Conservation (phyloP, 2,797 vertebrate species). For the Falco berigora region DNA sequence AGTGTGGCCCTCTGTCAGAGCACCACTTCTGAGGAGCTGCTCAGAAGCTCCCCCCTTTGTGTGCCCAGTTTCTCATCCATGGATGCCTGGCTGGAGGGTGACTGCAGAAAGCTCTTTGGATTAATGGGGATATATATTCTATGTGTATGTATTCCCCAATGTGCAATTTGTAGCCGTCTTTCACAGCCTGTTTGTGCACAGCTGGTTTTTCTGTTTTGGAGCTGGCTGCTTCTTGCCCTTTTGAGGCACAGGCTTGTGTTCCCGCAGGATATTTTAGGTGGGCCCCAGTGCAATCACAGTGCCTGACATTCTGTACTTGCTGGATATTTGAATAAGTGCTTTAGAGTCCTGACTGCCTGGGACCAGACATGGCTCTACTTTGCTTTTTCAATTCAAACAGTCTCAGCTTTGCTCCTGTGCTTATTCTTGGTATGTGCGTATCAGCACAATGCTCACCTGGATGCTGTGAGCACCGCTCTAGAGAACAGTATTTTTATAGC, state of each 20-base stretch:
- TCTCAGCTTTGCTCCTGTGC: neutral
- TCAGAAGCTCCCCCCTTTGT: neutral
- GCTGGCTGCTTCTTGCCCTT: neutral
- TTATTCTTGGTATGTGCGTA: fast-evolving
- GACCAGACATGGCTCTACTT: neutral
- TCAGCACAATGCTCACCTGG: neutral
- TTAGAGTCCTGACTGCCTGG: neutral
- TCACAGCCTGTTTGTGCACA: neutral
- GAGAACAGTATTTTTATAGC: neutral
- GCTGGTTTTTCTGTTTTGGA: neutral
- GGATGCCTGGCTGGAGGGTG: neutral
- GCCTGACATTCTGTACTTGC: neutral
- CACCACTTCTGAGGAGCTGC: neutral
- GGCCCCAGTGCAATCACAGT: neutral
- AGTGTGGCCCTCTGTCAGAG: neutral
- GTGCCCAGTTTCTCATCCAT: neutral
- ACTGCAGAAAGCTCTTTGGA: neutral
- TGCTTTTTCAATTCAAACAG: neutral
- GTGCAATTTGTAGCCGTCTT: neutral
- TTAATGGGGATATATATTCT: neutral
- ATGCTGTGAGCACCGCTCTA: neutral
- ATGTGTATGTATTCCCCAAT: fast-evolving
- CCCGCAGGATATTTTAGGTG: neutral
- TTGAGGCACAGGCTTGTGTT: neutral
- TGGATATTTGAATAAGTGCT: neutral